Percentiles rank a stretch among this genome's conserved stretches.
Conservation (phyloP, 2,888 invertebrate genomes). For the Oscheius sp. region DNA sequence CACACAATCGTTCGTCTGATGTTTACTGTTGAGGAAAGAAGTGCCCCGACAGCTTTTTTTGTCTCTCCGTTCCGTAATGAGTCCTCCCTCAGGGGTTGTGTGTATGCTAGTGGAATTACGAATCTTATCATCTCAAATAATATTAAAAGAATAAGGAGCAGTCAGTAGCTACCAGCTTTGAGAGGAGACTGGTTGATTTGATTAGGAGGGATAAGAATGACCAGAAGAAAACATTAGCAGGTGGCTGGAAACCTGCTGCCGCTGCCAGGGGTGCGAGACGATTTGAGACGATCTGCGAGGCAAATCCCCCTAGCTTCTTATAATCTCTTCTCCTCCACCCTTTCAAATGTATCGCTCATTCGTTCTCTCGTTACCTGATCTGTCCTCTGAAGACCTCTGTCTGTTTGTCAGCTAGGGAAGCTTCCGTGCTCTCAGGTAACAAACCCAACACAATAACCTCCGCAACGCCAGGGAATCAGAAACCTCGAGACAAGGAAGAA, state of each 20-base stretch:
- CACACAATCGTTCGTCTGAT: neutral
- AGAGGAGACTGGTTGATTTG: slow-evolving; percentile 10
- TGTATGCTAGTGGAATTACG: neutral
- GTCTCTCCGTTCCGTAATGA: neutral
- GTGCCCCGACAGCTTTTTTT: slow-evolving; percentile 13
- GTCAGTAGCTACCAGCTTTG: too few species aligned
- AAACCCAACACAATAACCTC: neutral
- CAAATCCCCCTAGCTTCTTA: too few species aligned
- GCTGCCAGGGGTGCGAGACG: neutral
- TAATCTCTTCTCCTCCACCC: too few species aligned
- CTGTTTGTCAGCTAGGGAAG: slow-evolving; percentile 2
- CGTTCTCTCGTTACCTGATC: slow-evolving; percentile 10
- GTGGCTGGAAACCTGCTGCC: slow-evolving; percentile 21
- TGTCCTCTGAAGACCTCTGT: slow-evolving; percentile 21
- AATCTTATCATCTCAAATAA: neutral
- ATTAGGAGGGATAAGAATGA: slow-evolving; percentile 4
- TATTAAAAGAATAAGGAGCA: too few species aligned
- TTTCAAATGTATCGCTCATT: too few species aligned
- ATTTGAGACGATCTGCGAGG: slow-evolving; percentile 21
- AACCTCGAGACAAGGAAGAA: neutral
- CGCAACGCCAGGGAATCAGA: neutral
- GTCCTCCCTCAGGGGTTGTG: neutral
- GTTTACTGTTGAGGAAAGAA: slow-evolving; percentile 23
- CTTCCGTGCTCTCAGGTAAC: slow-evolving; percentile 24
- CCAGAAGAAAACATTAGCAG: slow-evolving; percentile 20